Conservation (phyloP, 1,140 invertebrate genomes). For the Aphelenchoides fujianensis region DNA sequence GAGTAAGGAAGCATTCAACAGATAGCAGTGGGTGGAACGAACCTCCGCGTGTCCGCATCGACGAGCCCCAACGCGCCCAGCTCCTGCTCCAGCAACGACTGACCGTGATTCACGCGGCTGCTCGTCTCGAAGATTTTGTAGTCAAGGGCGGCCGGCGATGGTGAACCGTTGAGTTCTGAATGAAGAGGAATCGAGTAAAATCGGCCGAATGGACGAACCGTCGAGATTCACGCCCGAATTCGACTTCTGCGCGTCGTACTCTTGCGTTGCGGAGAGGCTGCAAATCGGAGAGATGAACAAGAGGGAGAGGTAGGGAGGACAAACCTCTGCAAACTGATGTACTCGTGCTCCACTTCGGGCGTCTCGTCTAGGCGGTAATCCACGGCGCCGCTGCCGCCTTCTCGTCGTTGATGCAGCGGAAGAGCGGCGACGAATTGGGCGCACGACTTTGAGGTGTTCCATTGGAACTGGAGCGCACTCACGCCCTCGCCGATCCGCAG, state of each 20-base stretch:
- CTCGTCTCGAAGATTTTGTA: slow-evolving; percentile 34
- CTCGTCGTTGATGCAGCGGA: not conserved
- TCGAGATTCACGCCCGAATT: not conserved
- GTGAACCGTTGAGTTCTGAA: not conserved
- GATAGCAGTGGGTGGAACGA: too few species aligned
- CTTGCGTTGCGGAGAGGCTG: not conserved
- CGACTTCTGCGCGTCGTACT: not conserved
- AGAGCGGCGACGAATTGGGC: not conserved
- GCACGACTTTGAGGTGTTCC: slow-evolving; percentile 32
- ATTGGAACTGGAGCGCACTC: slow-evolving; percentile 49
- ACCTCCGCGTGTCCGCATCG: not conserved
- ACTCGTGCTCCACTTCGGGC: not conserved
- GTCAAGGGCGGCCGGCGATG: slow-evolving; percentile 25
- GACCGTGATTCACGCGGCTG: slow-evolving; percentile 19
- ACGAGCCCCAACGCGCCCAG: slow-evolving; percentile 26
- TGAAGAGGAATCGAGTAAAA: not conserved
- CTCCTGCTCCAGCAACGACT: slow-evolving; percentile 34
- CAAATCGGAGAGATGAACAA: not conserved
- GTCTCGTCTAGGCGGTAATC: not conserved
- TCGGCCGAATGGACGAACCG: too few species aligned
- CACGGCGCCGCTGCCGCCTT: not conserved
- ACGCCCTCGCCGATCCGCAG: slow-evolving; percentile 44
- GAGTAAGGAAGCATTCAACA: too few species aligned
- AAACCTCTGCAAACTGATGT: not conserved
- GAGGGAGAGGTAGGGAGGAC: not conserved